Evolutionary conservation across 2,888 invertebrate genomes (phyloP).

Genomic region (Andrena praecox): DNA sequence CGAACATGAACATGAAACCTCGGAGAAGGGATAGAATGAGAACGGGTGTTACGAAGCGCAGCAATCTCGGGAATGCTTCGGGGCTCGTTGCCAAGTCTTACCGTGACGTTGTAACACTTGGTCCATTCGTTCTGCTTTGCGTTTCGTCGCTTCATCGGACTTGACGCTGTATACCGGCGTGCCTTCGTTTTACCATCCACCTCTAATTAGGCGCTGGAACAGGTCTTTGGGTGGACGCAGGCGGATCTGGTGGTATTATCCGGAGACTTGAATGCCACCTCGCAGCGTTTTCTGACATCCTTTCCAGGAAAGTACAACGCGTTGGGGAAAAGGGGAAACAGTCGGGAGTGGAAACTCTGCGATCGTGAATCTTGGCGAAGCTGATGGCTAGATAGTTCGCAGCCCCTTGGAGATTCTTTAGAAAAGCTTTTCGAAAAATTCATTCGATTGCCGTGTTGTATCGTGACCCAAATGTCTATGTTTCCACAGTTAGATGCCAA

Average conservation of each 20-base stretch:
- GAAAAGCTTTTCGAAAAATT: background rate
- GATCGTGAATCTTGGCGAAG: background rate
- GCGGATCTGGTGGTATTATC: background rate
- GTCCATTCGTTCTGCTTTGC: constrained; percentile 62
- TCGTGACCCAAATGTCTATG: constrained; percentile 68
- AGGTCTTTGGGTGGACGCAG: background rate
- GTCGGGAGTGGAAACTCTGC: background rate
- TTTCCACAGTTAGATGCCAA: constrained; percentile 78
- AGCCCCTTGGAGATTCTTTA: too few relatives aligned
- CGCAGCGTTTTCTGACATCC: too few relatives aligned
- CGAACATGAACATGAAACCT: constrained; percentile 47
- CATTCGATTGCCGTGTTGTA: constrained; percentile 28
- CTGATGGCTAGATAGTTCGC: background rate
- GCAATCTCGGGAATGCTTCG: constrained; percentile 79
- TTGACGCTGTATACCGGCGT: background rate
- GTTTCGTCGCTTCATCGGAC: constrained; percentile 49
- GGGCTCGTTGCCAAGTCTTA: constrained; percentile 80
- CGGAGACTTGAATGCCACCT: too few relatives aligned
- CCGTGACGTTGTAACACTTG: constrained; percentile 77
- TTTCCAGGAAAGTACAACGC: too few relatives aligned
- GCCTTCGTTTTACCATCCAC: constrained; percentile 8
- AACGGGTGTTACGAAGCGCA: constrained; percentile 79
- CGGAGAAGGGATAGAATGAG: constrained; percentile 66
- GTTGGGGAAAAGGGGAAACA: too few relatives aligned
- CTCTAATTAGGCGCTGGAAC: background rate